phyloP scores from a whole-genome alignment of 2,113 vertebrate species.

The Orthonyx spaldingii region DNA sequence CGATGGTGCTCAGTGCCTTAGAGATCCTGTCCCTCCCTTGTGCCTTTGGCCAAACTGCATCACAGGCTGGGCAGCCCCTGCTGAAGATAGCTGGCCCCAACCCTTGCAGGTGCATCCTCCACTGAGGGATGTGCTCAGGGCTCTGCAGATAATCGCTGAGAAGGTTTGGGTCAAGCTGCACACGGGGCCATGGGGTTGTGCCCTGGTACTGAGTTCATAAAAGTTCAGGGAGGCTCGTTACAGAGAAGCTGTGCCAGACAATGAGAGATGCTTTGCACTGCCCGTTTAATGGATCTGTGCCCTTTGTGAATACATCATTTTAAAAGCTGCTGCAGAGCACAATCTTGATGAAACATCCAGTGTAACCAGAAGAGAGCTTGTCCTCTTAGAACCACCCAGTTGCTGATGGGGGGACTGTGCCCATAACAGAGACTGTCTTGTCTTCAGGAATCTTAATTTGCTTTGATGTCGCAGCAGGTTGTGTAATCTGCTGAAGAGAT shows the following conservation, averaged over 20 bases:
- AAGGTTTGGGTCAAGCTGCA: not conserved
- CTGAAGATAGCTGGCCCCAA: not conserved
- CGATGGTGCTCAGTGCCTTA: not conserved
- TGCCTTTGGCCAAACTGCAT: not conserved
- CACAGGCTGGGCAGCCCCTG: not conserved
- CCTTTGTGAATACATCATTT: not conserved
- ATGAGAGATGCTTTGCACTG: not conserved
- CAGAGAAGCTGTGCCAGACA: not conserved
- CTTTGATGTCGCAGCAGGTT: conserved; percentile 30
- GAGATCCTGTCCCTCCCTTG: not conserved
- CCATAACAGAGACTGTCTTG: not conserved
- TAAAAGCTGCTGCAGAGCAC: not conserved
- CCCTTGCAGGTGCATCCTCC: not conserved
- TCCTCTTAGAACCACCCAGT: not conserved
- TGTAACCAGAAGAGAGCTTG: not conserved
- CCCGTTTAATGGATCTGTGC: not conserved
- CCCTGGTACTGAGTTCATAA: not conserved
- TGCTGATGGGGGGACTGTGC: not conserved
- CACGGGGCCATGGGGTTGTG: not conserved
- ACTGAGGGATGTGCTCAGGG: not conserved
- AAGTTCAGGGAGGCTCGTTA: not conserved
- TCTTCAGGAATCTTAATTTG: not conserved
- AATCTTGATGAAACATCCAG: not conserved
- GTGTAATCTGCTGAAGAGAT: conserved; percentile 36
- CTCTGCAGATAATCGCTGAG: not conserved